A percentile compares a stretch with the other conserved stretches of the same genome.
phyloP scores from a whole-genome alignment of 2,113 vertebrate genomes.

The Triplophysa rosa region DNA sequence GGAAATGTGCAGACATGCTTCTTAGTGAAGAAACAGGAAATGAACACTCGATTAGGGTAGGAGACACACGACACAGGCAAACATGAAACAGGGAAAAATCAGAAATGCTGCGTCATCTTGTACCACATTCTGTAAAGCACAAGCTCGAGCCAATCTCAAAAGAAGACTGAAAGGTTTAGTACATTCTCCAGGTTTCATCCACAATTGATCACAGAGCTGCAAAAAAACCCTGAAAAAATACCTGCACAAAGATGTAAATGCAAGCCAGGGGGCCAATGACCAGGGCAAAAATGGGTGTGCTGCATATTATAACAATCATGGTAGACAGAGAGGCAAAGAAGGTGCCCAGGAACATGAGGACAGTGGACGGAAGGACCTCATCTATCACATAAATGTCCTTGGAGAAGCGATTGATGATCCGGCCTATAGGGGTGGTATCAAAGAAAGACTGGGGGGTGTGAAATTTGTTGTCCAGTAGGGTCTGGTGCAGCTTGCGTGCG shows the following conservation, averaged over 20 bases:
- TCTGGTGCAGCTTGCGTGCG: constrained; percentile 78
- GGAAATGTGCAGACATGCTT: constrained; percentile 54
- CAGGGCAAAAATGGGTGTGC: constrained; percentile 85
- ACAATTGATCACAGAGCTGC: background rate
- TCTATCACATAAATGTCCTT: constrained; percentile 93
- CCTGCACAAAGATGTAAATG: constrained; percentile 89
- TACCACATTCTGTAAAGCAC: constrained; percentile 23
- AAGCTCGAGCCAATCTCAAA: background rate
- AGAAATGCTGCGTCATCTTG: background rate
- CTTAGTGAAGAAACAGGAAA: constrained; percentile 57
- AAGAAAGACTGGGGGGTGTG: constrained; percentile 91
- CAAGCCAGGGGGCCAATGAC: constrained; percentile 82
- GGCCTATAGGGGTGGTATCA: constrained; percentile 91
- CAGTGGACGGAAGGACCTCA: constrained; percentile 81
- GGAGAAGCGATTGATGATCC: constrained; percentile 95
- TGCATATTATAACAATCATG: constrained; percentile 84
- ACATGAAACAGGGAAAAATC: background rate
- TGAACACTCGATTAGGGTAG: constrained; percentile 23
- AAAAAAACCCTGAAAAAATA: constrained; percentile 58
- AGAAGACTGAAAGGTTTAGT: background rate
- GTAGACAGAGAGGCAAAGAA: constrained; percentile 84
- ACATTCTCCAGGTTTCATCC: background rate
- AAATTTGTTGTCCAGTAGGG: constrained; percentile 88
- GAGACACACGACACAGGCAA: background rate
- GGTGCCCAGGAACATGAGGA: constrained; percentile 86